Percentiles rank a stretch among this genome's conserved stretches.
These are phyloP conservation scores for Musca vetustissima DNA, from an alignment of 1,140 invertebrate species.

Conservation along the genomic window DNA sequence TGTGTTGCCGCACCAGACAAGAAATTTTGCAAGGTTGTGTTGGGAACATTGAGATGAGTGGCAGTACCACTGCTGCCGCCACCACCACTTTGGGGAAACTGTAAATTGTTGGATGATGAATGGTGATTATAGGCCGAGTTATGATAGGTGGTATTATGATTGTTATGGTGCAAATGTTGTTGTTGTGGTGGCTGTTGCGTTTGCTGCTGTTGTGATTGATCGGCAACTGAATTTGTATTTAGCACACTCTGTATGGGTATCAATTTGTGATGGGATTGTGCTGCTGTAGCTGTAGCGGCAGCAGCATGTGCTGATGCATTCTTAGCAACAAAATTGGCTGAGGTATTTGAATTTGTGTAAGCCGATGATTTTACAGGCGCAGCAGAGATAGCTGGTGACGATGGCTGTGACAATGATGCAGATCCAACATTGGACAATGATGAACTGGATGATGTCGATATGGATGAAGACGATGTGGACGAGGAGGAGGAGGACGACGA, in stretches of 20 bases:
- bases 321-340: slow-evolving; percentile 19
- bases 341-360: background rate
- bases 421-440: no score
- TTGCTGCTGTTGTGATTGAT: slow-evolving; percentile 22
- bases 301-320: slow-evolving; percentile 16
- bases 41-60: slow-evolving; percentile 11
- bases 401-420: background rate
- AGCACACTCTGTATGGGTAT: slow-evolving; percentile 30
- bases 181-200: slow-evolving; percentile 5
- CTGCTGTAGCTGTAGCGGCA: background rate
- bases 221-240: slow-evolving; percentile 20
- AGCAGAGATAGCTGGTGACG: background rate
- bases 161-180: slow-evolving; percentile 13
- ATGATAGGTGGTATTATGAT: slow-evolving; percentile 19
- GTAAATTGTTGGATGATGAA: slow-evolving; percentile 1
- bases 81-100: slow-evolving; percentile 8
- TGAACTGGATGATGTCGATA: slow-evolving; percentile 6
- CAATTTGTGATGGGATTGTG: slow-evolving; percentile 28
- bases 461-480: background rate
- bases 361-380: slow-evolving; percentile 16
- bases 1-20: background rate
- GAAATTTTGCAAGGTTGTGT: slow-evolving; percentile 25
- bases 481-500: background rate
- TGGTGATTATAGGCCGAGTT: slow-evolving; percentile 10
- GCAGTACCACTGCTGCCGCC: no score